phyloP scores from a whole-genome alignment of 2,113 vertebrate genomes.

The Tenebrosternarchus preto region DNA sequence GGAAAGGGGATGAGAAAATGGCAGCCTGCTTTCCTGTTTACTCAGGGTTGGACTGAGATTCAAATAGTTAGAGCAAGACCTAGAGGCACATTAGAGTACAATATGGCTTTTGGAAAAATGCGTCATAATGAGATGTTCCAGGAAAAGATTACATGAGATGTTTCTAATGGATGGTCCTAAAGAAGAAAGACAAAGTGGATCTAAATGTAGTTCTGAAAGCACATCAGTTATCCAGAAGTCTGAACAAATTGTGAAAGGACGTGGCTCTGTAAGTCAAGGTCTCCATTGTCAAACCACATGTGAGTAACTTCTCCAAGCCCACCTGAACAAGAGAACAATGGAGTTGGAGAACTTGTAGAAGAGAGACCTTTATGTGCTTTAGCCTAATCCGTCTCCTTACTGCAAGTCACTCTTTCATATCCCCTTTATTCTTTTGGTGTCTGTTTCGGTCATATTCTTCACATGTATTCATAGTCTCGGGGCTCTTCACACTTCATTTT shows the following conservation, averaged over 20 bases:
- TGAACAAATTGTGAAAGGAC: slow-evolving; percentile 68
- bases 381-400: background rate
- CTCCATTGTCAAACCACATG: slow-evolving; percentile 60
- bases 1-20: slow-evolving; percentile 13
- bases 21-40: background rate
- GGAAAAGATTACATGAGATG: slow-evolving; percentile 8
- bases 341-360: slow-evolving; percentile 1
- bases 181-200: slow-evolving; percentile 51
- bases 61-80: slow-evolving; percentile 35
- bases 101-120: background rate
- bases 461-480: slow-evolving; percentile 1
- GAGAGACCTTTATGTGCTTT: background rate
- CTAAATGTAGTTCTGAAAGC: slow-evolving; percentile 59
- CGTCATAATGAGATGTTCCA: background rate
- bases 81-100: background rate
- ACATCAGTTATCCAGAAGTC: slow-evolving; percentile 62
- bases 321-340: slow-evolving; percentile 35
- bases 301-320: slow-evolving; percentile 51
- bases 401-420: background rate
- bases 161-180: slow-evolving; percentile 17
- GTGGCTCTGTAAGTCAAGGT: slow-evolving; percentile 57
- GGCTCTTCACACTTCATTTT: slow-evolving; percentile 7
- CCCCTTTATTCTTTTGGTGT: slow-evolving; percentile 17
- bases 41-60: background rate
- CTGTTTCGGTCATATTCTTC: background rate